Percentiles rank a stretch among this genome's conserved stretches.
These are phyloP conservation scores for Phaethon lepturus DNA, from an alignment of 2,113 vertebrate species.

Conservation along the genomic window DNA sequence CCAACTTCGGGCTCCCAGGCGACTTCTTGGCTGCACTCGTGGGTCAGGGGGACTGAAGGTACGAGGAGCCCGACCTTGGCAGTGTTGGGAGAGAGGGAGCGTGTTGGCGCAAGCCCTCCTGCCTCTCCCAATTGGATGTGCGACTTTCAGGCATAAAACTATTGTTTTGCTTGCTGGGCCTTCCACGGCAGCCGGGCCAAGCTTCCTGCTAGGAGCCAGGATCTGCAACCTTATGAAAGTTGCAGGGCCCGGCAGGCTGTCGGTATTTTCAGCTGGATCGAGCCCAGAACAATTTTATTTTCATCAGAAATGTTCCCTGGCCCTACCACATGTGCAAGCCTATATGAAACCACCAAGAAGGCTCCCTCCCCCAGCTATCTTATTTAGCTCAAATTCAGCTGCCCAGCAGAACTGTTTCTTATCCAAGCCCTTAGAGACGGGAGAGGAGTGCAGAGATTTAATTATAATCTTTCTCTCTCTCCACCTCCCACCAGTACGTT, in stretches of 20 bases:
- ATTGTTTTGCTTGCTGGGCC: conserved; percentile 51
- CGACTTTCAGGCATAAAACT: conserved; percentile 1
- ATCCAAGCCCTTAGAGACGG: conserved; percentile 56
- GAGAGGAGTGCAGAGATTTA: conserved; percentile 68
- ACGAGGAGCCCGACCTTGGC: not conserved
- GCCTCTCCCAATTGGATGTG: not conserved
- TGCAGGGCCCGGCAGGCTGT: conserved; percentile 56
- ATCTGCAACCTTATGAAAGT: conserved; percentile 64
- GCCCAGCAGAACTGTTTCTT: conserved; percentile 66
- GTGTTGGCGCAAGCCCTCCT: not conserved
- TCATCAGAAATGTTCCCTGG: conserved; percentile 68
- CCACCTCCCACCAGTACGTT: conserved; percentile 64
- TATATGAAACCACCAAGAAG: conserved; percentile 65
- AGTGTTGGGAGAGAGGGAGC: not conserved
- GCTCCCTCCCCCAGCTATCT: conserved; percentile 66
- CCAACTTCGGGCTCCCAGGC: not conserved
- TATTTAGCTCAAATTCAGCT: conserved; percentile 59
- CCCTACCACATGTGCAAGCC: conserved; percentile 60
- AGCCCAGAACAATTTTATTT: conserved; percentile 71
- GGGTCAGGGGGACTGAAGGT: not conserved
- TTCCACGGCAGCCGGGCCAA: not conserved
- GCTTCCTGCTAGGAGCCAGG: conserved; percentile 53
- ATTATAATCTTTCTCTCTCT: conserved; percentile 69
- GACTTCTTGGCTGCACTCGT: not conserved
- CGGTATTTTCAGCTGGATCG: conserved; percentile 54